A percentile compares a stretch with the other conserved stretches of the same genome.
These are phyloP conservation scores for Tenthredo scrophulariae DNA, from an alignment of 2,888 invertebrate species.

Conservation along the genomic window DNA sequence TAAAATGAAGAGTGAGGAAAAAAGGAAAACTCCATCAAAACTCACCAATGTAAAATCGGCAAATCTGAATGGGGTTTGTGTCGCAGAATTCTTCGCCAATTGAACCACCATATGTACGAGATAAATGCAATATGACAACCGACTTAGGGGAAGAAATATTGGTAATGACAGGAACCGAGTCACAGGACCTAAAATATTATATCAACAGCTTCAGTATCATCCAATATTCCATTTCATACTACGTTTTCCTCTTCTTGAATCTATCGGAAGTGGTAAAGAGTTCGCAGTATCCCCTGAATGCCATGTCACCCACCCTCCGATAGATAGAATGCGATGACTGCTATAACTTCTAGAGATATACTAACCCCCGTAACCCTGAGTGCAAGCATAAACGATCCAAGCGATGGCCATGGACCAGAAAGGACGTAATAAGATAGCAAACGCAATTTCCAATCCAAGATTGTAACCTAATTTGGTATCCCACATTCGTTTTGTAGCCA, in stretches of 20 bases:
- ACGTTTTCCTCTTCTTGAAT: neutral
- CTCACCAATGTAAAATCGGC: constrained; percentile 48
- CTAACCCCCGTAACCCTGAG: constrained; percentile 79
- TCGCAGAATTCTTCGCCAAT: constrained; percentile 49
- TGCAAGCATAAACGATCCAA: constrained; percentile 80
- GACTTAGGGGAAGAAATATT: constrained; percentile 63
- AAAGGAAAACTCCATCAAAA: neutral
- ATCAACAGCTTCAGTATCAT: neutral
- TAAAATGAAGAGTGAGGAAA: neutral
- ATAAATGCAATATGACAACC: constrained; percentile 65
- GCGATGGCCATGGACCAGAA: constrained; percentile 78
- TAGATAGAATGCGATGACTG: neutral
- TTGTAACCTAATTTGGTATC: constrained; percentile 71
- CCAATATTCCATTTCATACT: neutral
- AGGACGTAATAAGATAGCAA: constrained; percentile 76
- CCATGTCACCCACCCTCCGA: too few species aligned
- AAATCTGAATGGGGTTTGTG: constrained; percentile 57
- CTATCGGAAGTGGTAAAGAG: neutral
- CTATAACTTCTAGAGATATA: neutral
- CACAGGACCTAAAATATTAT: constrained; percentile 60
- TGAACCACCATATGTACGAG: constrained; percentile 63
- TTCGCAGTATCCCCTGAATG: too few species aligned
- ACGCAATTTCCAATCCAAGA: constrained; percentile 73
- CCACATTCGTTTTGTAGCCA: neutral
- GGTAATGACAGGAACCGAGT: constrained; percentile 61